These are phyloP conservation scores for Cheilosia soror DNA, from an alignment of 2,888 invertebrate genomes.

Conservation along the genomic window DNA sequence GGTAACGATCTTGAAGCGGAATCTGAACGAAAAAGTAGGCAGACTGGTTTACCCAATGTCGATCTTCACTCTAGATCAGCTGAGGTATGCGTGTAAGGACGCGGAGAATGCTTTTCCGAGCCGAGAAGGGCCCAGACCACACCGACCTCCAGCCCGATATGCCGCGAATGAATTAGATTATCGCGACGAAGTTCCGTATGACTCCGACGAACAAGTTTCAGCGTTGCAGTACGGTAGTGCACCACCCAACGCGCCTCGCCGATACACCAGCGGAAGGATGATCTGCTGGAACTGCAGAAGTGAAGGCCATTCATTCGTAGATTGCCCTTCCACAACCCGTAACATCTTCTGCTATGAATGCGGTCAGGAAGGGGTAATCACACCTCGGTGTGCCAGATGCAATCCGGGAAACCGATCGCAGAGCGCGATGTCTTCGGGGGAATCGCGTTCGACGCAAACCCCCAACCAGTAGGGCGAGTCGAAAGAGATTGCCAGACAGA, in stretches of 20 bases:
- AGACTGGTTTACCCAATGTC: constrained; percentile 5
- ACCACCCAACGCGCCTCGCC: not conserved
- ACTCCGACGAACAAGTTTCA: not conserved
- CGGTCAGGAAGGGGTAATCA: constrained; percentile 1
- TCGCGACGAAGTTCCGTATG: not conserved
- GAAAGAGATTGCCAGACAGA: not conserved
- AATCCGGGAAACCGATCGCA: constrained; percentile 5
- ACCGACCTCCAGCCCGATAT: not conserved
- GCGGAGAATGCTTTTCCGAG: not conserved
- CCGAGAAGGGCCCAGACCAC: not conserved
- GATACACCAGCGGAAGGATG: not conserved
- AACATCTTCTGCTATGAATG: not conserved
- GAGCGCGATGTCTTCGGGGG: constrained; percentile 11
- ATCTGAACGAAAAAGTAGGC: not conserved
- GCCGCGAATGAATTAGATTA: not conserved
- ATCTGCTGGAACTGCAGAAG: constrained; percentile 10
- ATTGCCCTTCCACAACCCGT: not conserved
- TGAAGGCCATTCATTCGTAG: not conserved
- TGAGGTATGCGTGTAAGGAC: constrained; percentile 16
- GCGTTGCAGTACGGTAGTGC: not conserved
- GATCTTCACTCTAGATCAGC: not conserved
- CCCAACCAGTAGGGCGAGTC: not conserved
- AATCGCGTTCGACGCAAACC: constrained; percentile 14
- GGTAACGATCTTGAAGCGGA: not conserved
- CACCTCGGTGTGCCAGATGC: not conserved